Percentiles rank a stretch among this genome's conserved stretches.
phyloP scores from a whole-genome alignment of 2,888 invertebrate species.

The Stenodema calcarata region DNA sequence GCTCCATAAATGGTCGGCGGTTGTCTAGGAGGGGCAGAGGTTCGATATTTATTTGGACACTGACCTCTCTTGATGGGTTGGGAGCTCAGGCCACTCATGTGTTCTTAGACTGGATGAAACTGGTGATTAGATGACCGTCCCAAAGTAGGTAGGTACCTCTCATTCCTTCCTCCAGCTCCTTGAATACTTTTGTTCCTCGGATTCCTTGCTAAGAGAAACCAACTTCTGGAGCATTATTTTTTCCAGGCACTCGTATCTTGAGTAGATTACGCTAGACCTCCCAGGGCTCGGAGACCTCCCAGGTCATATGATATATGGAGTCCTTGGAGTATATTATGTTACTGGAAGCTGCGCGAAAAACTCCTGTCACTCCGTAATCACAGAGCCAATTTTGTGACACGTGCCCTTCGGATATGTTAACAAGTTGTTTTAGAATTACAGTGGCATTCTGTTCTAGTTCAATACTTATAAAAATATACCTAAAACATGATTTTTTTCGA shows the following conservation, averaged over 20 bases:
- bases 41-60: background rate
- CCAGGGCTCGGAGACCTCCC: background rate
- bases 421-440: too few species aligned
- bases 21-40: background rate
- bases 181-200: background rate
- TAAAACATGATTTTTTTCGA: too few species aligned
- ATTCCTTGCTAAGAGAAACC: background rate
- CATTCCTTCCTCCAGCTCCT: background rate
- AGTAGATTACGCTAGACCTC: background rate
- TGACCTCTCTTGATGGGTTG: background rate
- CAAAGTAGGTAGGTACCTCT: background rate
- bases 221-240: background rate
- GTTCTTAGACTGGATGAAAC: background rate
- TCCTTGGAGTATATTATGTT: too few species aligned
- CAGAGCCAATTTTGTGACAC: too few species aligned
- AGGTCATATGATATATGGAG: too few species aligned
- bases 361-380: too few species aligned
- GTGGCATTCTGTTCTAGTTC: too few species aligned
- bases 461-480: too few species aligned
- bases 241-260: background rate
- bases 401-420: too few species aligned
- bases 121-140: background rate
- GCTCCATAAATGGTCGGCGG: background rate
- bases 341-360: too few species aligned
- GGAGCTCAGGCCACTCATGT: background rate